Conservation (phyloP, 2,113 vertebrate species). For the Mirza zaza region DNA sequence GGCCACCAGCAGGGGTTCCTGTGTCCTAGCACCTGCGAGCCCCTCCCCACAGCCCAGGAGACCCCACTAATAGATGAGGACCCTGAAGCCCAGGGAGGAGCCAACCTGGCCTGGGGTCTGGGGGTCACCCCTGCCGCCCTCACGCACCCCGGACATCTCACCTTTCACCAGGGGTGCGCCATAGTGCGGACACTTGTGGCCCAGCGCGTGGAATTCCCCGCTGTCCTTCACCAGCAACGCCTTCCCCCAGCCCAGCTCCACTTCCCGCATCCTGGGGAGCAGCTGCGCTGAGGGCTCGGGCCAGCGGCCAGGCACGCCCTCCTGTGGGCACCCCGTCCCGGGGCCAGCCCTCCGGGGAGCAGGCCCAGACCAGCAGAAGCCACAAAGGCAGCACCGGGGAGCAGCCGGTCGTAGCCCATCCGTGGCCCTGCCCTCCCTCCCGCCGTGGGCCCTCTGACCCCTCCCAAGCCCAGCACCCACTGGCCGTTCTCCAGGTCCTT, state of each 20-base stretch:
- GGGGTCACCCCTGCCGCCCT: not conserved
- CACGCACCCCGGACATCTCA: constrained; percentile 68
- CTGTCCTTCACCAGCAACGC: constrained; percentile 95
- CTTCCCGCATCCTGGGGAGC: constrained; percentile 94
- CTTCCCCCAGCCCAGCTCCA: constrained; percentile 95
- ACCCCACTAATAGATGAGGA: not conserved
- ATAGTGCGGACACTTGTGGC: constrained; percentile 97
- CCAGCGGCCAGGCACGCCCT: not conserved
- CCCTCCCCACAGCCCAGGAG: not conserved
- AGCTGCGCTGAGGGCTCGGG: not conserved
- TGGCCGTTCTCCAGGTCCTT: constrained; percentile 98
- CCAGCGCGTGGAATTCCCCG: constrained; percentile 95
- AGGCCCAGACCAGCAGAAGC: not conserved
- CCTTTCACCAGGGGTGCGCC: constrained; percentile 98
- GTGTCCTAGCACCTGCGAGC: not conserved
- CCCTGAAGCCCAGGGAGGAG: not conserved
- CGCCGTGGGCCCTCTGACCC: not conserved
- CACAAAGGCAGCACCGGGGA: not conserved
- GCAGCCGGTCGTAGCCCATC: not conserved
- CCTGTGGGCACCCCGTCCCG: not conserved
- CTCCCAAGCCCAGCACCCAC: constrained; percentile 85
- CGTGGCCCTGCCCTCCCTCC: not conserved
- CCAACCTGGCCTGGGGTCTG: not conserved
- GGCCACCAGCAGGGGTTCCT: not conserved
- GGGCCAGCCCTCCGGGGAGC: not conserved